Percentiles rank a stretch among this genome's conserved stretches.
Conservation (phyloP, 1,140 invertebrate genomes). For the Oryzaephilus surinamensis region DNA sequence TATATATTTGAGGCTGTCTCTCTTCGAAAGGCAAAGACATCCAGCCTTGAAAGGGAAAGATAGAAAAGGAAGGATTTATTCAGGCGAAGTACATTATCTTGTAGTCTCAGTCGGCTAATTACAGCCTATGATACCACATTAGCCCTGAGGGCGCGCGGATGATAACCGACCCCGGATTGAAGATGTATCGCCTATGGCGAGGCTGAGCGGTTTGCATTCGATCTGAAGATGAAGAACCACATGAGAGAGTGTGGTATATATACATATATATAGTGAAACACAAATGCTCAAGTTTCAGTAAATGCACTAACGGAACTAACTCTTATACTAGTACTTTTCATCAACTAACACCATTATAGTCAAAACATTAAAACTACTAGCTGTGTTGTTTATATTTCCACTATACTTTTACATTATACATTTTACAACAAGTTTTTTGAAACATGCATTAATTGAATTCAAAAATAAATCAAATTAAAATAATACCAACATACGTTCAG, state of each 20-base stretch:
- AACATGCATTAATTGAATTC: too few species aligned
- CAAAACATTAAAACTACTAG: too few species aligned
- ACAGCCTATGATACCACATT: constrained; percentile 42
- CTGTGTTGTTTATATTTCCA: too few species aligned
- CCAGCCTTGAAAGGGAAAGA: constrained; percentile 22
- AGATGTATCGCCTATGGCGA: constrained; percentile 29
- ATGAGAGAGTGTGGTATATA: too few species aligned
- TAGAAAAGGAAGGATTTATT: constrained; percentile 38
- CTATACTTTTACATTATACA: too few species aligned
- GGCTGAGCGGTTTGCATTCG: constrained; percentile 23
- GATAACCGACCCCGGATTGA: constrained; percentile 31
- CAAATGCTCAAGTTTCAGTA: neutral
- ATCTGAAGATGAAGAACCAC: constrained; percentile 14
- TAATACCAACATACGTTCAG: too few species aligned
- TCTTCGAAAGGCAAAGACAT: constrained; percentile 7
- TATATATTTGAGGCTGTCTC: too few species aligned
- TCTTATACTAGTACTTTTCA: neutral
- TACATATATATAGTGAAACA: too few species aligned
- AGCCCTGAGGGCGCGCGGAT: constrained; percentile 31
- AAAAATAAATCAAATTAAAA: too few species aligned
- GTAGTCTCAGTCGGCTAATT: constrained; percentile 44
- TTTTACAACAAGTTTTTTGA: too few species aligned
- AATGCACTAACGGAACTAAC: neutral
- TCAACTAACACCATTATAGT: neutral
- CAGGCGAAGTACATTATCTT: constrained; percentile 43